These are phyloP conservation scores for Drosophila putrida DNA, from an alignment of 2,888 invertebrate genomes.

Conservation along the genomic window DNA sequence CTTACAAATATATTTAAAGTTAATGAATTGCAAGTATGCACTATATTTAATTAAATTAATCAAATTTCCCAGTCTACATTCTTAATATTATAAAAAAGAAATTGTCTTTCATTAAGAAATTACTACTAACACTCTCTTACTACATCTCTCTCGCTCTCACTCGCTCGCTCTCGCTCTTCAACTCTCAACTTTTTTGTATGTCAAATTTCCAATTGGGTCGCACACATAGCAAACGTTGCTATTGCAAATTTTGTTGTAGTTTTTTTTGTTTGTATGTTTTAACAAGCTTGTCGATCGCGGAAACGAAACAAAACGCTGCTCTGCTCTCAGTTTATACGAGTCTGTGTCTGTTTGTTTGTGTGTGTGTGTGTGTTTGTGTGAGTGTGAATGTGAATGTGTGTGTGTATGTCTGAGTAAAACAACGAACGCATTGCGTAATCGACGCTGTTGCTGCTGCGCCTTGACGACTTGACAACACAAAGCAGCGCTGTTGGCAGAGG, in stretches of 20 bases:
- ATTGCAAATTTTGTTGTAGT: slow-evolving; percentile 63
- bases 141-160: slow-evolving; percentile 2
- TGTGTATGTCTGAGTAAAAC: slow-evolving; percentile 46
- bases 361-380: slow-evolving; percentile 27
- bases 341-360: slow-evolving; percentile 15
- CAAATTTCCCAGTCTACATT: not conserved
- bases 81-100: not conserved
- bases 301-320: slow-evolving; percentile 71
- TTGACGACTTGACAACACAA: slow-evolving; percentile 71
- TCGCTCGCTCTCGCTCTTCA: slow-evolving; percentile 16
- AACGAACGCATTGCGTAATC: slow-evolving; percentile 79
- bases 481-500: slow-evolving; percentile 59
- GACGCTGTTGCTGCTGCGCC: slow-evolving; percentile 56
- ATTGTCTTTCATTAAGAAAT: not conserved
- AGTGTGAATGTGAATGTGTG: slow-evolving; percentile 25
- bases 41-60: too few species aligned
- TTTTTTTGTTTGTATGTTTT: slow-evolving; percentile 39
- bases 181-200: slow-evolving; percentile 45
- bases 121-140: not conserved
- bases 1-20: too few species aligned
- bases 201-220: slow-evolving; percentile 79
- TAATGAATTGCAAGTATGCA: too few species aligned
- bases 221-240: slow-evolving; percentile 59
- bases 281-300: slow-evolving; percentile 70
- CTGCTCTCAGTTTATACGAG: slow-evolving; percentile 30